Conservation (phyloP, 2,888 invertebrate species). For the Temnothorax unifasciatus region DNA sequence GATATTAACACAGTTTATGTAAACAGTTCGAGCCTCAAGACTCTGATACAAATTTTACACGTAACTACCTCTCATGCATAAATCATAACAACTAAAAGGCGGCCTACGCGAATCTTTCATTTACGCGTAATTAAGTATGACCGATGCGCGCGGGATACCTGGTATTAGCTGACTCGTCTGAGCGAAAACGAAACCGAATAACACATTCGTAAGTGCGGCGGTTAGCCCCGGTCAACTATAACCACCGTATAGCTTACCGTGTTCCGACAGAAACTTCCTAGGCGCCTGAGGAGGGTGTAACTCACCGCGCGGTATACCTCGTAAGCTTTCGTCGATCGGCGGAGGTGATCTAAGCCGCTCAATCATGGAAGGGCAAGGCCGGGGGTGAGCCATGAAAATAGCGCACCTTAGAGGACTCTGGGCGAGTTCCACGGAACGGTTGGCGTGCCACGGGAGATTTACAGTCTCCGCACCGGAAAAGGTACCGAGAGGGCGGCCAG, state of each 20-base stretch:
- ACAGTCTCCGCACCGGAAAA: slow-evolving; percentile 82
- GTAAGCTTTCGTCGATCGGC: slow-evolving; percentile 73
- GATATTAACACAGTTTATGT: background rate
- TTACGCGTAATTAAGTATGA: slow-evolving; percentile 63
- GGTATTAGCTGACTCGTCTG: slow-evolving; percentile 61
- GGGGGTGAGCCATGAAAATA: slow-evolving; percentile 71
- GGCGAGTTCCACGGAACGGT: slow-evolving; percentile 69
- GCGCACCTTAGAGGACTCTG: slow-evolving; percentile 75
- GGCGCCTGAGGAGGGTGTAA: slow-evolving; percentile 63
- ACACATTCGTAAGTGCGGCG: slow-evolving; percentile 70
- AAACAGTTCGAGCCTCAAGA: background rate
- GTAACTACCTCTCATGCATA: slow-evolving; percentile 5
- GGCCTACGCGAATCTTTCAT: slow-evolving; percentile 44
- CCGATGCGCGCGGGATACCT: slow-evolving; percentile 64
- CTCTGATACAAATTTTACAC: background rate
- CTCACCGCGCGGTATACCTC: slow-evolving; percentile 71
- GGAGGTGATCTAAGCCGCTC: slow-evolving; percentile 69
- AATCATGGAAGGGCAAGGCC: slow-evolving; percentile 63
- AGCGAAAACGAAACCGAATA: slow-evolving; percentile 65
- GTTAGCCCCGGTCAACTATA: slow-evolving; percentile 58
- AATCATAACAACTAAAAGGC: slow-evolving; percentile 10
- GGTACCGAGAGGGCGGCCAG: slow-evolving; percentile 80
- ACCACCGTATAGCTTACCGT: slow-evolving; percentile 74
- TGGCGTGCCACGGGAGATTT: slow-evolving; percentile 83
- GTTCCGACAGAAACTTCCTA: slow-evolving; percentile 66